Base-by-base conservation (phyloP, 2,113 vertebrate genomes). In the Maccullochella peelii region DNA sequence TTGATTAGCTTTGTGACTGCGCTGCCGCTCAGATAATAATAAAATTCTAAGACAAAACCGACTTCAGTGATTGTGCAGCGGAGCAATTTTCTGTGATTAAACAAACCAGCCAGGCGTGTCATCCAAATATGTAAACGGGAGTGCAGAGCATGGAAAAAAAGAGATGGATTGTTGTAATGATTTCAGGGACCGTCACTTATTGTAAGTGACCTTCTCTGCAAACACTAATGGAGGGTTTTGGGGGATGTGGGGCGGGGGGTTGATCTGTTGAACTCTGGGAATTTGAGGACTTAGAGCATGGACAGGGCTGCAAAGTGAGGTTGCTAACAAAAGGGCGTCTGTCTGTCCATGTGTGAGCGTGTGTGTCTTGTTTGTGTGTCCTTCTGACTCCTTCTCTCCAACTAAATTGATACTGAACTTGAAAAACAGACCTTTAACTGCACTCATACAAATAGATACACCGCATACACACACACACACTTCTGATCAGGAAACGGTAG, bases 81-180 rank as follows among this genome's bases (percentile, higher is more conserved):
- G 58, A 63, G 85, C 69, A 77, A 62, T 36, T 76, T 77, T 65
- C 38, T 58, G 42, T 38, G 69, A 88, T 91, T 82, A 91, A 89
- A 88, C 85, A 82, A 88, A 87, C 25, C 73, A 80, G 79, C 54
- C 80, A 63, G 47, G 79, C 78, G 18, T 86, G 63, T 79, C 83
- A 86, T 86, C 75, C 84, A 69, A 80, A 91, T 86, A 89, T 89
- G 91, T 82, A 86, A 89, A 91, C 88, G n/a, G 6, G 0, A 25
- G 62, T 12, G 2, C 3, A 27, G 14, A 79, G 77, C 67, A 8
- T 74, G 71, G 74, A 86, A 12, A 67, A 49, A 30, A 20, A 54
- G 38, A 76, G 76, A 82, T 12, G 79, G 71, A 80, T 83, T 75
- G 73, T 73, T 86, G 79, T 75, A 70, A 76, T 78, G 80, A 90